Evolutionary conservation across 2,888 invertebrate genomes (phyloP).

Genomic region (Tachystola acroxantha): DNA sequence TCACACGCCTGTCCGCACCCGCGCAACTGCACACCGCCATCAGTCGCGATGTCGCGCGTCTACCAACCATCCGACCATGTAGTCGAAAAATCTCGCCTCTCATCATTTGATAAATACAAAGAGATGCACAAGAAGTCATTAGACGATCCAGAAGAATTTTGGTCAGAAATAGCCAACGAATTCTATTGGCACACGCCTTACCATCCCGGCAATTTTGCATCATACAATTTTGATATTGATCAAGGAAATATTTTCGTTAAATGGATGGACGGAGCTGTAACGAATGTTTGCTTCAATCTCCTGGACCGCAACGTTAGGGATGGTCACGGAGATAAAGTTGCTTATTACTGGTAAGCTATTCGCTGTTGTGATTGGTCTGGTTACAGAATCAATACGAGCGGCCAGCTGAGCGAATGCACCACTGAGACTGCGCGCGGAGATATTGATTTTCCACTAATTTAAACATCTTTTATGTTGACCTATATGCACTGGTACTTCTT

Average conservation of each 20-base stretch:
- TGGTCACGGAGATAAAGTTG: constrained; percentile 93
- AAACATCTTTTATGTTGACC: no score
- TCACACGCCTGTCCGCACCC: constrained; percentile 10
- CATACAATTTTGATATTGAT: constrained; percentile 93
- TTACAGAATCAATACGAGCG: constrained; percentile 41
- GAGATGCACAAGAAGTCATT: constrained; percentile 92
- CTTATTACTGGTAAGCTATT: constrained; percentile 93
- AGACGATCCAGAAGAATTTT: constrained; percentile 93
- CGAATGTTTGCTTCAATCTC: constrained; percentile 97
- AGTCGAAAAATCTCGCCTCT: constrained; percentile 80
- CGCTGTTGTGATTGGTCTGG: constrained; percentile 18
- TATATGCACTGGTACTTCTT: no score
- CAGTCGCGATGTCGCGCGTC: constrained; percentile 80
- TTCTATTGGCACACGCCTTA: constrained; percentile 94
- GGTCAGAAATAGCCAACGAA: constrained; percentile 94
- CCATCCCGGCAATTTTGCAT: constrained; percentile 86
- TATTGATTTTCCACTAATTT: constrained; percentile 57
- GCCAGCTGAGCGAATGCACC: constrained; percentile 57
- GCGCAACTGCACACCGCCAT: constrained; percentile 24
- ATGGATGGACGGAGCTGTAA: constrained; percentile 97
- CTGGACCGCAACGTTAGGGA: constrained; percentile 94
- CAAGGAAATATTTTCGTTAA: constrained; percentile 94
- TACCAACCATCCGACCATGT: constrained; percentile 81
- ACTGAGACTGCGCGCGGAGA: constrained; percentile 58
- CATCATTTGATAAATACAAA: constrained; percentile 83